Evolutionary conservation across 2,888 invertebrate species (phyloP).

Genomic region (Apamea anceps): DNA sequence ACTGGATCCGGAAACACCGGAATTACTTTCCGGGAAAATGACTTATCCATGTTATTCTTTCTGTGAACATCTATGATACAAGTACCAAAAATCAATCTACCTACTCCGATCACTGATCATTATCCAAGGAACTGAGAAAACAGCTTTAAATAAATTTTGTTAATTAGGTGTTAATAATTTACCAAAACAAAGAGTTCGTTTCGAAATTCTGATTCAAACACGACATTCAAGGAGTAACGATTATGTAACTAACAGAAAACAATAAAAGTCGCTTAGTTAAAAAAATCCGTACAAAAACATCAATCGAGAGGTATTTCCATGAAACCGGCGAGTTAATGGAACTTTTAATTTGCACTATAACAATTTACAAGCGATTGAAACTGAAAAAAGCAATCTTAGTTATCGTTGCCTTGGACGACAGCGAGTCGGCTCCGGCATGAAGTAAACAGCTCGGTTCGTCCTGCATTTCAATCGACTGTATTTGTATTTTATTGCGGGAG

Average conservation of each 20-base stretch:
- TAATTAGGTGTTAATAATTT: neutral
- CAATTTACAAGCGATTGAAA: conserved; percentile 85
- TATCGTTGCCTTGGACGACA: conserved; percentile 81
- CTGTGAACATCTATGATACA: no score
- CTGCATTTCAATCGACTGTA: conserved; percentile 89
- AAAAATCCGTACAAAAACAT: conserved; percentile 20
- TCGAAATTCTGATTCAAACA: neutral
- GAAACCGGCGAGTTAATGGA: conserved; percentile 56
- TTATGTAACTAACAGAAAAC: conserved; percentile 14
- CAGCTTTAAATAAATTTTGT: neutral
- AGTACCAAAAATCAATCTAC: no score
- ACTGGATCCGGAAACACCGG: no score
- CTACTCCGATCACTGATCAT: no score
- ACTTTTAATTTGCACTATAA: conserved; percentile 82
- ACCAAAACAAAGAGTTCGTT: neutral
- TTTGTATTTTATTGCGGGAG: conserved; percentile 88
- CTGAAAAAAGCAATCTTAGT: conserved; percentile 88
- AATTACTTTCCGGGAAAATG: no score
- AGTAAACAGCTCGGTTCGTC: conserved; percentile 85
- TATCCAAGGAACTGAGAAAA: neutral
- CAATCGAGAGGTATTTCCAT: conserved; percentile 23
- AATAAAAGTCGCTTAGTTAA: conserved; percentile 1
- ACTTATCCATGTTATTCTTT: no score
- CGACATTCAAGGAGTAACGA: neutral
- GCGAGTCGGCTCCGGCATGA: conserved; percentile 76